phyloP scores from a whole-genome alignment of 2,888 invertebrate species.

The Microplitis deprimator region DNA sequence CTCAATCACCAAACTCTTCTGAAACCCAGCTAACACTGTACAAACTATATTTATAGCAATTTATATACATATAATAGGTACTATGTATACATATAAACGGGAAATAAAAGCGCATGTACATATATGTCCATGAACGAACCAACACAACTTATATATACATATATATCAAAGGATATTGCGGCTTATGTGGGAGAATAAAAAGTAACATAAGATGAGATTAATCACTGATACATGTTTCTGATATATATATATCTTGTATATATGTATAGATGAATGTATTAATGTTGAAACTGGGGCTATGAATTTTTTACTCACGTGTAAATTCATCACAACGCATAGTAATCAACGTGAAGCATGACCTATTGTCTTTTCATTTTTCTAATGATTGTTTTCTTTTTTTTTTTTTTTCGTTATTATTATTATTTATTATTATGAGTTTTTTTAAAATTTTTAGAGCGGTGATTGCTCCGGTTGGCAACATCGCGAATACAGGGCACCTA shows the following conservation, averaged over 20 bases:
- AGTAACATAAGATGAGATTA: neutral
- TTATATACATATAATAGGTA: neutral
- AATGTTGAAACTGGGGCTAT: conserved; percentile 17
- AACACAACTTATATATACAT: neutral
- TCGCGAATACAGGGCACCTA: conserved; percentile 32
- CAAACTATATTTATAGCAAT: neutral
- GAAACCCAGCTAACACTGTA: neutral
- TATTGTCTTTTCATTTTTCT: conserved; percentile 9
- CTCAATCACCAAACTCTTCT: neutral
- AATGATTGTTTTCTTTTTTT: conserved; percentile 19
- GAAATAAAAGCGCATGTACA: neutral
- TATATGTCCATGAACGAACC: conserved; percentile 27
- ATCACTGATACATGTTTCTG: conserved; percentile 6
- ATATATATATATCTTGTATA: neutral
- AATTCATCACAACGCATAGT: conserved; percentile 22
- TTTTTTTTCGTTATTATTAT: neutral
- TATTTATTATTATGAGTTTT: neutral
- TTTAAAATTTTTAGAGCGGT: neutral
- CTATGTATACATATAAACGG: neutral
- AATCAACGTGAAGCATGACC: conserved; percentile 11
- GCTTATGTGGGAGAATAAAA: neutral
- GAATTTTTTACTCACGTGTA: conserved; percentile 10
- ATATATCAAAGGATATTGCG: neutral
- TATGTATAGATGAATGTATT: neutral
- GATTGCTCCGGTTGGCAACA: conserved; percentile 11